phyloP scores from a whole-genome alignment of 2,888 invertebrate genomes.

The Crocallis elinguaria region DNA sequence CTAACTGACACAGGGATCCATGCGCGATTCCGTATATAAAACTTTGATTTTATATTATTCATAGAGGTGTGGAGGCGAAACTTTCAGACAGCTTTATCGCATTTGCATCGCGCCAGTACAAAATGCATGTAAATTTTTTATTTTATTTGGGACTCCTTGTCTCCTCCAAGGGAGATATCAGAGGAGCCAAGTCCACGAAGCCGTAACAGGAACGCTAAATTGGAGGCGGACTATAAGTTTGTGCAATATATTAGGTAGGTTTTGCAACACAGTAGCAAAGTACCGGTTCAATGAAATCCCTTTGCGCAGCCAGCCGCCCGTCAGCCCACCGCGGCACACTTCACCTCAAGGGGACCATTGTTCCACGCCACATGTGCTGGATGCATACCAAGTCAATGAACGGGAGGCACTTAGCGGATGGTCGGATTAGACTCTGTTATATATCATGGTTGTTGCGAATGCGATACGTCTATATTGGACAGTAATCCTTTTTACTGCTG shows the following conservation, averaged over 20 bases:
- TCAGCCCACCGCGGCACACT: constrained; percentile 19
- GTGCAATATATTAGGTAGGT: background rate
- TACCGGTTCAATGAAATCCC: constrained; percentile 23
- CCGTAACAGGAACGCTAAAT: background rate
- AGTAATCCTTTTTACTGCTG: too few species aligned
- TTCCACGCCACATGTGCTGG: constrained; percentile 26
- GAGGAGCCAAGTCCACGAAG: too few species aligned
- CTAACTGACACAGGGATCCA: too few species aligned
- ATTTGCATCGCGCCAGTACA: too few species aligned
- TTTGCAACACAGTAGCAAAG: background rate
- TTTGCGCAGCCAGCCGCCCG: constrained; percentile 16
- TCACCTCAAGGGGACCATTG: constrained; percentile 34
- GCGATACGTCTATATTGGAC: too few species aligned
- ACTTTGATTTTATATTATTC: too few species aligned
- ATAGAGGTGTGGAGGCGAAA: too few species aligned
- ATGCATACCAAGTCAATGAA: constrained; percentile 26
- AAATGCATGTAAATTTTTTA: too few species aligned
- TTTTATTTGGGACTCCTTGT: too few species aligned
- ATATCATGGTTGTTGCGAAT: background rate
- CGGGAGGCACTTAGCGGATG: background rate
- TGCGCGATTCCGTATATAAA: too few species aligned
- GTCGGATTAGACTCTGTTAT: background rate
- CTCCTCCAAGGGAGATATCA: too few species aligned
- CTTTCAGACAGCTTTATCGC: too few species aligned
- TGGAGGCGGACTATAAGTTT: background rate